phyloP scores from a whole-genome alignment of 2,888 invertebrate genomes.

The Lutraria lutraria region DNA sequence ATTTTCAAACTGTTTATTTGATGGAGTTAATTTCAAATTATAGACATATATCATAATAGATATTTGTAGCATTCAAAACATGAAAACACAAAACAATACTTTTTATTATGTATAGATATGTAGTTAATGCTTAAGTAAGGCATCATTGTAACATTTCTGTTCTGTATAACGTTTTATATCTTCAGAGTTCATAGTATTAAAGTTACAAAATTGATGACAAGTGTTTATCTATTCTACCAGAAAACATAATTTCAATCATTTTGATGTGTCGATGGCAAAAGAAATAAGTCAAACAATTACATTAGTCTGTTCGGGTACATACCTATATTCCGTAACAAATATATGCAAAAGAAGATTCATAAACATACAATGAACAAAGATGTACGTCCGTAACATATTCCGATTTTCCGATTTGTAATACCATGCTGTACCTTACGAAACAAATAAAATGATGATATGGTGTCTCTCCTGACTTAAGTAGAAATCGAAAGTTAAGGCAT shows the following conservation, averaged over 20 bases:
- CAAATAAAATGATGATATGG: neutral
- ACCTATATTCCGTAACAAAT: slow-evolving; percentile 7
- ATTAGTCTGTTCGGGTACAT: neutral
- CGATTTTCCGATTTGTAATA: neutral
- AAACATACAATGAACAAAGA: neutral
- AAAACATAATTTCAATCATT: neutral
- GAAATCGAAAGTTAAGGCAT: neutral
- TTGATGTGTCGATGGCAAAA: neutral
- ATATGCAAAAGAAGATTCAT: too few species aligned
- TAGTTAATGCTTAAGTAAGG: neutral
- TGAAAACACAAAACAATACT: neutral
- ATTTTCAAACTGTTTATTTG: neutral
- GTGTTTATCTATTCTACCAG: neutral
- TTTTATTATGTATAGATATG: neutral
- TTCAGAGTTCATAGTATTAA: neutral
- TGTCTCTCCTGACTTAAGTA: neutral
- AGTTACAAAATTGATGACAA: too few species aligned
- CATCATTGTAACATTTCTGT: neutral
- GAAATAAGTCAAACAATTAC: neutral
- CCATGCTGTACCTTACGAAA: neutral
- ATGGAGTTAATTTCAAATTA: neutral
- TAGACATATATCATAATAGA: neutral
- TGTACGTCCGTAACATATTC: neutral
- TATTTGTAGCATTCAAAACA: neutral
- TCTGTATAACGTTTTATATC: neutral